phyloP scores from a whole-genome alignment of 2,888 invertebrate species.

The Rhaphigaster nebulosa region DNA sequence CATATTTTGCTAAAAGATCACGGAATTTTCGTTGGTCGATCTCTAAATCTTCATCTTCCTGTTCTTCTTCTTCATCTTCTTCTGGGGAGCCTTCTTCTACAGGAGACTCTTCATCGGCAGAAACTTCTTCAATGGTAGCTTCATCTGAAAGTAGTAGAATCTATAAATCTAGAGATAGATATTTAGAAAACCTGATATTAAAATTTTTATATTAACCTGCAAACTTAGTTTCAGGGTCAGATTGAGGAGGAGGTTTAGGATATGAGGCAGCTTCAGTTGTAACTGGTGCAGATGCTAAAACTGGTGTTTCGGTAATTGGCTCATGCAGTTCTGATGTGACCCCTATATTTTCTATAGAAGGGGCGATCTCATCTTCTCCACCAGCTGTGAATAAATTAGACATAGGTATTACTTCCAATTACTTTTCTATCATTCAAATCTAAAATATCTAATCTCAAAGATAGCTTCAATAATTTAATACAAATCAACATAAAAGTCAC shows the following conservation, averaged over 20 bases:
- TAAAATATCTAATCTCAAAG: not conserved
- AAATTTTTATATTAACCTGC: not conserved
- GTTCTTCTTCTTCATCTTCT: slow-evolving; percentile 67
- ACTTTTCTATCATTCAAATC: not conserved
- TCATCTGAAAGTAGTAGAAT: slow-evolving; percentile 33
- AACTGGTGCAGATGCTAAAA: slow-evolving; percentile 1
- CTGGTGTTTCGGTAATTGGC: slow-evolving; percentile 4
- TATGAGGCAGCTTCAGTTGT: slow-evolving; percentile 24
- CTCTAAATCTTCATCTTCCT: slow-evolving; percentile 67
- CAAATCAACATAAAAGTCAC: not conserved
- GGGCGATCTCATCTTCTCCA: not conserved
- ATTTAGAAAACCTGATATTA: not conserved
- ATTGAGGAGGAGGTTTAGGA: slow-evolving; percentile 47
- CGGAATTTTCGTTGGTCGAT: slow-evolving; percentile 68
- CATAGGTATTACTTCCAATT: not conserved
- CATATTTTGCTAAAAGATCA: slow-evolving; percentile 67
- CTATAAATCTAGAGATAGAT: not conserved
- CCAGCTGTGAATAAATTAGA: slow-evolving; percentile 10
- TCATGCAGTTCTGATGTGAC: not conserved
- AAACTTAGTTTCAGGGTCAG: slow-evolving; percentile 13
- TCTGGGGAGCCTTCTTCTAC: slow-evolving; percentile 62
- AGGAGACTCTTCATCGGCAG: slow-evolving; percentile 51
- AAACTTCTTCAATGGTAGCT: slow-evolving; percentile 51
- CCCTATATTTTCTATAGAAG: slow-evolving; percentile 42
- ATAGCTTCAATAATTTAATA: not conserved